Percentiles rank a stretch among this genome's conserved stretches.
Conservation (phyloP, 2,113 vertebrate species). For the Sprattus sprattus region DNA sequence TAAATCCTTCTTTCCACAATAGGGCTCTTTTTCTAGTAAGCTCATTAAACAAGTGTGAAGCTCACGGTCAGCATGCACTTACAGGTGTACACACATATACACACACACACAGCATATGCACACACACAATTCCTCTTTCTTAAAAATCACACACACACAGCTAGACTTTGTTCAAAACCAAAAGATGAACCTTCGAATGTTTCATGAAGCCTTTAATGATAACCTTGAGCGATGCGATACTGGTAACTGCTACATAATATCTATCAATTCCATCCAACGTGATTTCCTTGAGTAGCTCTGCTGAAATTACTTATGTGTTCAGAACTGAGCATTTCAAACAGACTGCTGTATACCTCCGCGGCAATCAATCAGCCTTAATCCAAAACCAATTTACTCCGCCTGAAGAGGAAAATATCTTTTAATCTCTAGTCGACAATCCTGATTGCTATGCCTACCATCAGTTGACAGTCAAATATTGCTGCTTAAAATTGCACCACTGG, state of each 20-base stretch:
- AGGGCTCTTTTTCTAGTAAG: slow-evolving; percentile 30
- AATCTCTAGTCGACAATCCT: slow-evolving; percentile 73
- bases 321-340: slow-evolving; percentile 66
- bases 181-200: slow-evolving; percentile 54
- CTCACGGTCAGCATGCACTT: neutral
- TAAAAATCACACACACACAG: slow-evolving; percentile 16
- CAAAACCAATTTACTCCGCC: slow-evolving; percentile 76
- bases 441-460: slow-evolving; percentile 64
- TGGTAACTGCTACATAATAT: slow-evolving; percentile 66
- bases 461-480: slow-evolving; percentile 66
- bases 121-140: slow-evolving; percentile 13
- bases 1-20: slow-evolving; percentile 33
- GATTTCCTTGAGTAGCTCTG: slow-evolving; percentile 66
- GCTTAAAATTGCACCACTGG: slow-evolving; percentile 49
- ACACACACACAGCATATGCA: slow-evolving; percentile 22
- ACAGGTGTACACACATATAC: slow-evolving; percentile 12
- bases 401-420: slow-evolving; percentile 77
- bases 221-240: slow-evolving; percentile 62
- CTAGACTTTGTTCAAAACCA: slow-evolving; percentile 28
- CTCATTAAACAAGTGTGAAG: neutral
- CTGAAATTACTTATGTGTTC: slow-evolving; percentile 66
- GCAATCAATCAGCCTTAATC: slow-evolving; percentile 76
- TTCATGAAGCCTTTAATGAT: slow-evolving; percentile 59
- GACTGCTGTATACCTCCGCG: slow-evolving; percentile 66
- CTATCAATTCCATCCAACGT: slow-evolving; percentile 62